Evolutionary conservation across 2,888 invertebrate genomes (phyloP).

Genomic region (Melieria picta): DNA sequence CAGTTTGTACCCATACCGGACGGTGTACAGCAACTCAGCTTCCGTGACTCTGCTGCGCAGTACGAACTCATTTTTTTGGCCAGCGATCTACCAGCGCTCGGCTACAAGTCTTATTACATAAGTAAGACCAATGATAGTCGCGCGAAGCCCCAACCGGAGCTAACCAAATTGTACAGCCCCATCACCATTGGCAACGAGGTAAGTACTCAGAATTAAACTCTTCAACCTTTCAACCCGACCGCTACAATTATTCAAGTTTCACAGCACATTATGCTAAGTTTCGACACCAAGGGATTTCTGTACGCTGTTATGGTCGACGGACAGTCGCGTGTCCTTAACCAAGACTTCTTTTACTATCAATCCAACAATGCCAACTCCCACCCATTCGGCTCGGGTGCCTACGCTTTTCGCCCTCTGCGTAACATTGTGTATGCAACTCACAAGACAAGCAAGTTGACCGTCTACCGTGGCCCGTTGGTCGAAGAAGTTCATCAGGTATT

Average conservation of each 20-base stretch:
- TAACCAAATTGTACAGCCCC: conserved; percentile 48
- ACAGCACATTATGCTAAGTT: conserved; percentile 56
- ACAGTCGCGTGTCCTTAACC: conserved; percentile 62
- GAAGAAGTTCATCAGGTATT: conserved; percentile 73
- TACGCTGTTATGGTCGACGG: conserved; percentile 67
- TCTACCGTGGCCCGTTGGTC: conserved; percentile 71
- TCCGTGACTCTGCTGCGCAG: conserved; percentile 64
- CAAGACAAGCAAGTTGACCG: conserved; percentile 44
- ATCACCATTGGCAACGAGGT: conserved; percentile 66
- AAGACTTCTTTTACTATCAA: conserved; percentile 79
- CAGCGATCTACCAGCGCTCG: conserved; percentile 73
- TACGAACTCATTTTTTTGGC: conserved; percentile 80
- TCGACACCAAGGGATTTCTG: conserved; percentile 73
- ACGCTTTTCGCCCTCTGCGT: conserved; percentile 82
- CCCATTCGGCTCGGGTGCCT: conserved; percentile 82
- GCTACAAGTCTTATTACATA: conserved; percentile 73
- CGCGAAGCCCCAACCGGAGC: conserved; percentile 43
- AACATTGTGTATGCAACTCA: conserved; percentile 39
- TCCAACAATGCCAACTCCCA: conserved; percentile 74
- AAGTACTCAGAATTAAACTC: conserved; percentile 14
- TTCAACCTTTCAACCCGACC: neutral
- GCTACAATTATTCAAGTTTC: neutral
- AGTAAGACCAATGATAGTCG: conserved; percentile 41
- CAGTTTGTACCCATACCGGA: conserved; percentile 75
- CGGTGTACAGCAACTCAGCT: conserved; percentile 70